Conservation (phyloP, 2,888 invertebrate genomes). For the Machimus atricapillus region DNA sequence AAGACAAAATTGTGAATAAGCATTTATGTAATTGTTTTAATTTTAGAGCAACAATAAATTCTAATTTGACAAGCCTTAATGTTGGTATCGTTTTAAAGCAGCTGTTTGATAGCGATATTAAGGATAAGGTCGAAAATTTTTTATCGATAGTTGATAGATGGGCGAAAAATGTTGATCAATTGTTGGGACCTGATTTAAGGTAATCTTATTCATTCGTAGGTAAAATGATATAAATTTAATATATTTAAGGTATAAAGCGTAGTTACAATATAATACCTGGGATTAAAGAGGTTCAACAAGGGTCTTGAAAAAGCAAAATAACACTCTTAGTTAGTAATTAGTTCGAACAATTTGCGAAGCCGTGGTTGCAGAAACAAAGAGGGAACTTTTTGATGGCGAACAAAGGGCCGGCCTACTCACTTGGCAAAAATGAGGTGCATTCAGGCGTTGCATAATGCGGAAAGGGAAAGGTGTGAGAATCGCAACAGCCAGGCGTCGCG, state of each 20-base stretch:
- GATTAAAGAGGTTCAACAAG: not conserved
- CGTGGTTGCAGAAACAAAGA: not conserved
- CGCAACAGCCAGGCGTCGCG: not conserved
- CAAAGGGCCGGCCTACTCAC: not conserved
- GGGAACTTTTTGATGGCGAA: not conserved
- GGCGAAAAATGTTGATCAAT: too few species aligned
- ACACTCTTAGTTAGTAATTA: not conserved
- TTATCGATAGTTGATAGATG: too few species aligned
- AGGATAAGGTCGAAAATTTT: too few species aligned
- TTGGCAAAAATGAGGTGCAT: not conserved
- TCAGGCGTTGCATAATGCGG: not conserved
- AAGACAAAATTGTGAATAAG: too few species aligned
- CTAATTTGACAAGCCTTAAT: too few species aligned
- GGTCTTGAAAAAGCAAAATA: not conserved
- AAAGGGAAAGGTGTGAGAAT: conserved; percentile 35
- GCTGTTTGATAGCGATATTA: too few species aligned
- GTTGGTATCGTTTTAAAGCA: too few species aligned
- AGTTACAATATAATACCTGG: not conserved
- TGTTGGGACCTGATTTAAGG: too few species aligned
- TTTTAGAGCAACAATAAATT: too few species aligned
- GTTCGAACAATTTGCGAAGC: not conserved
- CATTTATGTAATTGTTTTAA: too few species aligned
- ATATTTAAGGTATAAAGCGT: not conserved
- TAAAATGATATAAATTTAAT: too few species aligned
- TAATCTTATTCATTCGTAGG: too few species aligned